Percentiles rank a stretch among this genome's conserved stretches.
Conservation (phyloP, 35 echinoderm and acorn worm species). For the Strongylocentrotus purpuratus region DNA sequence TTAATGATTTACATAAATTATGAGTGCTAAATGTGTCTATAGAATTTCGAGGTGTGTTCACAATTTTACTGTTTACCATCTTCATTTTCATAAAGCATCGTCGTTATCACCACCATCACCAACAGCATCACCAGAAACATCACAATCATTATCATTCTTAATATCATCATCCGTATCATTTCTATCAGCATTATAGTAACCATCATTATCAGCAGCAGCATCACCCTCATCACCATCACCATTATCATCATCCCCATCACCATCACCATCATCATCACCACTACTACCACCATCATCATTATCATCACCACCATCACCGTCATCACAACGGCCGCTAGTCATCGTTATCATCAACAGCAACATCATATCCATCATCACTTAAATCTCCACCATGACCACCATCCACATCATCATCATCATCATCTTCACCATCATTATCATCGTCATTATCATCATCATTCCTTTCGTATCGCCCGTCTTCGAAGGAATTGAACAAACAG, state of each 20-base stretch:
- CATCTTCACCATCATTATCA: no score
- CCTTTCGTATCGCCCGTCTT: no score
- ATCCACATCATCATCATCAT: background rate
- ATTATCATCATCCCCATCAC: constrained; percentile 40
- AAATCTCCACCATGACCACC: background rate
- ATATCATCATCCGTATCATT: constrained; percentile 30
- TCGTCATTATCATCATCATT: no score
- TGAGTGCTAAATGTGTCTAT: no score
- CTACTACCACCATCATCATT: background rate
- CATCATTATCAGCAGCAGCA: background rate
- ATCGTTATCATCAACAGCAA: background rate
- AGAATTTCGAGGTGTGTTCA: no score
- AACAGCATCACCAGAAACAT: constrained; percentile 8
- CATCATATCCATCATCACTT: background rate
- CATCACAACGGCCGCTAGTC: background rate
- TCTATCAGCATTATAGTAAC: background rate
- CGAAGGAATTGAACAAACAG: no score
- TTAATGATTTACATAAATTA: no score
- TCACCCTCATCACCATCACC: background rate
- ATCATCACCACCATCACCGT: background rate
- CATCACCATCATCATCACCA: constrained; percentile 28
- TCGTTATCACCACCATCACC: background rate
- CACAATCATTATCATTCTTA: background rate
- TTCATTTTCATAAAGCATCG: no score
- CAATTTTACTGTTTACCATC: no score